Conservation (phyloP, 2,888 invertebrate genomes). For the Pecten maximus region DNA sequence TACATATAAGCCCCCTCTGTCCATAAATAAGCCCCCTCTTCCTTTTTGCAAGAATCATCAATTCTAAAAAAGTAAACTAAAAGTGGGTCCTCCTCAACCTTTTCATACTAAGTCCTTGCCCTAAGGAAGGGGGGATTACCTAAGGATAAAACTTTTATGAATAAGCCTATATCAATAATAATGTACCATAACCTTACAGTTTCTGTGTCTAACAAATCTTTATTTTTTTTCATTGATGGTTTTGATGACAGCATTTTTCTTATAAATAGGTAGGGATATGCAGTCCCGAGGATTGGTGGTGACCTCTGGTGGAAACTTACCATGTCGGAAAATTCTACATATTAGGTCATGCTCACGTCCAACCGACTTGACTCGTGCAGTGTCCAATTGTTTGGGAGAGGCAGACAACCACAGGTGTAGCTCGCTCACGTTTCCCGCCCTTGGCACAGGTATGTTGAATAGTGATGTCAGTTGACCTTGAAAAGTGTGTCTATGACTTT, state of each 20-base stretch:
- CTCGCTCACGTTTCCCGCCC: not conserved
- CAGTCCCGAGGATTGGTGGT: not conserved
- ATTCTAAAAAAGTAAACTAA: too few species aligned
- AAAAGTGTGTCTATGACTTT: not conserved
- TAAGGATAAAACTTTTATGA: too few species aligned
- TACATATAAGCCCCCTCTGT: too few species aligned
- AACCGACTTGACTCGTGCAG: not conserved
- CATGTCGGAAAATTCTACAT: not conserved
- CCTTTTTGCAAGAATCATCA: too few species aligned
- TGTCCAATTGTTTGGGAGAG: not conserved
- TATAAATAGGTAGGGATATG: not conserved
- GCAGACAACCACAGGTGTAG: not conserved
- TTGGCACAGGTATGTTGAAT: not conserved
- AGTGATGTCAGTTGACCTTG: not conserved
- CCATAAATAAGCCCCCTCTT: too few species aligned
- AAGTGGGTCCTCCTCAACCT: too few species aligned
- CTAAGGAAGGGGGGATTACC: too few species aligned
- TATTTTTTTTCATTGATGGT: not conserved
- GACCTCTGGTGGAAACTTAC: not conserved
- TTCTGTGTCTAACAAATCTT: too few species aligned
- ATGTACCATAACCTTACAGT: too few species aligned
- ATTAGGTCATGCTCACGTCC: not conserved
- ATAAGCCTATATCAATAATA: too few species aligned
- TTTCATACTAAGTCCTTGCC: too few species aligned
- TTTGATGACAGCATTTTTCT: not conserved